A percentile compares a stretch with the other conserved stretches of the same genome.
Conservation (phyloP, 1,140 invertebrate species). For the Orius insidiosus region DNA sequence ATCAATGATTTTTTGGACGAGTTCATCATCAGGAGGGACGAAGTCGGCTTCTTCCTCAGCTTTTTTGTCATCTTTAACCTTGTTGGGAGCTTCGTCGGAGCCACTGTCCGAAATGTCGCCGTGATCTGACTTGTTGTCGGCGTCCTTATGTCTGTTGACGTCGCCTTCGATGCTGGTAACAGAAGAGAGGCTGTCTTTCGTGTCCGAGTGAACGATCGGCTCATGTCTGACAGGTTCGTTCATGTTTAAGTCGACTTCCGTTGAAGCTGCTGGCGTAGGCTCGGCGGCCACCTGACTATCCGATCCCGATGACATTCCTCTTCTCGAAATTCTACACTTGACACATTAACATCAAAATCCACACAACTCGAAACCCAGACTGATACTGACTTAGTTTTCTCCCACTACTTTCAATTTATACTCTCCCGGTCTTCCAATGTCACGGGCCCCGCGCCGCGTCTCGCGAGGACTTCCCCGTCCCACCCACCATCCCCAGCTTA, state of each 20-base stretch:
- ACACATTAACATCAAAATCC: not conserved
- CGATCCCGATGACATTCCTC: constrained; percentile 4
- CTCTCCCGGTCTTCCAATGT: constrained; percentile 4
- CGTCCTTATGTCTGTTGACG: constrained; percentile 31
- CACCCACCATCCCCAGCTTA: not conserved
- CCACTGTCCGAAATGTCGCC: constrained; percentile 41
- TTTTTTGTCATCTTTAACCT: constrained; percentile 11
- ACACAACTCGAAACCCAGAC: not conserved
- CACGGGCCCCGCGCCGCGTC: constrained; percentile 1
- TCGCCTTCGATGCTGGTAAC: constrained; percentile 46
- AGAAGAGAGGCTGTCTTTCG: constrained; percentile 41
- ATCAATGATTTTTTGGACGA: constrained; percentile 55
- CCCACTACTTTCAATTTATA: constrained; percentile 7
- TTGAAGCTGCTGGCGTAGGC: not conserved
- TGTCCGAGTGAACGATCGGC: constrained; percentile 37
- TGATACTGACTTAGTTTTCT: constrained; percentile 4
- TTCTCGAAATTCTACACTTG: not conserved
- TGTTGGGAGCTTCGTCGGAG: constrained; percentile 15
- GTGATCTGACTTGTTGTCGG: constrained; percentile 33
- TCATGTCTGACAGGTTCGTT: not conserved
- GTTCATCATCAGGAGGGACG: constrained; percentile 43
- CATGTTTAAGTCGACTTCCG: not conserved
- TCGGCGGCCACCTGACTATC: not conserved
- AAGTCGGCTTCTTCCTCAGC: constrained; percentile 24
- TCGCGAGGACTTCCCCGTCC: not conserved